phyloP scores from a whole-genome alignment of 2,797 vertebrate species.

The Melanotaenia nigrans region DNA sequence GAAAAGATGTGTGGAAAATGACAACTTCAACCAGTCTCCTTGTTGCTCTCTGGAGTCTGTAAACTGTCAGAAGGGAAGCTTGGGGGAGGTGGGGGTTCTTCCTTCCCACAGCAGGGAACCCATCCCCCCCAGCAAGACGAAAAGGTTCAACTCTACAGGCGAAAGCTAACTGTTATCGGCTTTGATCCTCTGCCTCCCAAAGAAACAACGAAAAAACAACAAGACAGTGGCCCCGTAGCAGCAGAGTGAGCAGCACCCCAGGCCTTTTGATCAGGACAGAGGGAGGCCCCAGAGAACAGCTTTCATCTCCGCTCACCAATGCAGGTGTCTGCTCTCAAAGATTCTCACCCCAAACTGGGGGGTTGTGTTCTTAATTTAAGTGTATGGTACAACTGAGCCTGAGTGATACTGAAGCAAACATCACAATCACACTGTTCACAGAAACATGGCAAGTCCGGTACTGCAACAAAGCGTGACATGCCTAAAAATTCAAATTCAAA shows the following conservation, averaged over 20 bases:
- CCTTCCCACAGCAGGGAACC: slow-evolving; percentile 82
- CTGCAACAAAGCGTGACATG: neutral
- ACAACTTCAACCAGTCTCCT: slow-evolving; percentile 73
- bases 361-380: slow-evolving; percentile 40
- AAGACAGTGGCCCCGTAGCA: slow-evolving; percentile 66
- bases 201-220: slow-evolving; percentile 78
- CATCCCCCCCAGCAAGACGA: slow-evolving; percentile 77
- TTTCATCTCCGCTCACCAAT: slow-evolving; percentile 81
- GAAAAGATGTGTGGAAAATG: slow-evolving; percentile 80
- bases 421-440: slow-evolving; percentile 54
- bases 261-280: slow-evolving; percentile 85
- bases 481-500: neutral
- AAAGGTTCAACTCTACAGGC: slow-evolving; percentile 82
- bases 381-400: slow-evolving; percentile 48
- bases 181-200: slow-evolving; percentile 85
- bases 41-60: slow-evolving; percentile 68
- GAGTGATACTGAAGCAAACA: slow-evolving; percentile 32
- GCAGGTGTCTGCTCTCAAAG: slow-evolving; percentile 76
- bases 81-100: slow-evolving; percentile 68
- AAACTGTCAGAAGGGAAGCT: slow-evolving; percentile 71
- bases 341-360: slow-evolving; percentile 57
- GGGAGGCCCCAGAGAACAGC: slow-evolving; percentile 68
- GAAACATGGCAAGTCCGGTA: slow-evolving; percentile 26
- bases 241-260: slow-evolving; percentile 77
- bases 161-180: slow-evolving; percentile 87